These are phyloP conservation scores for Chelonus insularis DNA, from an alignment of 1,140 invertebrate genomes.

Conservation along the genomic window DNA sequence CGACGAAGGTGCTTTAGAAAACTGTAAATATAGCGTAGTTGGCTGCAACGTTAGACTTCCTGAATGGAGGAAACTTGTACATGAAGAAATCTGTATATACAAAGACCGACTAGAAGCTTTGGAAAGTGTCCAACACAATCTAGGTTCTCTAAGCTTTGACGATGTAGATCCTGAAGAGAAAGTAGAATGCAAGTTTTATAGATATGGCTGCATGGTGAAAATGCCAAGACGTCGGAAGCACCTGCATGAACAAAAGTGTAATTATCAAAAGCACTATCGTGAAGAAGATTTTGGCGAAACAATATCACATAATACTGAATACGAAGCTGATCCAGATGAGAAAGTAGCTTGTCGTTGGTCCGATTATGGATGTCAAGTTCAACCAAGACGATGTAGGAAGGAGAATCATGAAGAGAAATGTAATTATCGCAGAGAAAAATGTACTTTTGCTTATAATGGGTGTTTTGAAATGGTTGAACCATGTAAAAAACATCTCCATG, in stretches of 20 bases:
- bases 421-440: conserved; percentile 43
- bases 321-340: conserved; percentile 35
- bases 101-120: conserved; percentile 32
- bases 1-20: conserved; percentile 30
- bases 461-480: conserved; percentile 34
- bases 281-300: conserved; percentile 14
- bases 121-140: conserved; percentile 16
- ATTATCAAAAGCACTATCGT: conserved; percentile 32
- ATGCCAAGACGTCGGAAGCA: conserved; percentile 38
- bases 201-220: conserved; percentile 44
- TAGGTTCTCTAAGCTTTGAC: conserved; percentile 24
- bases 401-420: conserved; percentile 41
- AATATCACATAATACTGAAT: conserved; percentile 3
- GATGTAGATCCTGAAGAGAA: conserved; percentile 35
- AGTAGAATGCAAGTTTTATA: conserved; percentile 39
- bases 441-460: conserved; percentile 34
- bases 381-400: conserved; percentile 32
- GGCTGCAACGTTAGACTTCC: conserved; percentile 47
- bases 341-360: conserved; percentile 37
- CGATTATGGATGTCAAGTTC: conserved; percentile 38
- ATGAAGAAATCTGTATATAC: conserved; percentile 46
- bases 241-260: conserved; percentile 47
- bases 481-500: conserved; percentile 34
- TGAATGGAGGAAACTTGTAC: conserved; percentile 38
- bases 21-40: conserved; percentile 35